Evolutionary conservation across 2,113 vertebrate genomes (phyloP).

Genomic region (Spea multiplicata): DNA sequence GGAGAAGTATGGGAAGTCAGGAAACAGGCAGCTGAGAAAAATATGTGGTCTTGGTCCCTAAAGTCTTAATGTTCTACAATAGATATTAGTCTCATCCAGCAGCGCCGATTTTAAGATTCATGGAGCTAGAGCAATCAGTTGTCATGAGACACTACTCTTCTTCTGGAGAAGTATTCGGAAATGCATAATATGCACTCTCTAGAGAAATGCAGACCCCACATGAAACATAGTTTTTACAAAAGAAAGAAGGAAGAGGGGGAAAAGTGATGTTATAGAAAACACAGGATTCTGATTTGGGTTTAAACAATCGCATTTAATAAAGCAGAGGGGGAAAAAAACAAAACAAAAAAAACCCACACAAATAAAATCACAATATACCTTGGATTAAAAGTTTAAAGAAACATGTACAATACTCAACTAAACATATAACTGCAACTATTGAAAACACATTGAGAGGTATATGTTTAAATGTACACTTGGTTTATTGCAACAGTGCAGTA

Average conservation of each 20-base stretch:
- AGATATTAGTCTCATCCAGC: not conserved
- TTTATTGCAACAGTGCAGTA: too few relatives aligned
- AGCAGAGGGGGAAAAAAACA: not conserved
- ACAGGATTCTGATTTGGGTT: not conserved
- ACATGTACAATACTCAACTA: too few relatives aligned
- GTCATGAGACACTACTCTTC: not conserved
- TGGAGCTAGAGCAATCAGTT: not conserved
- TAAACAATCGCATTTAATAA: not conserved
- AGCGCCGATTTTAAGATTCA: slow-evolving; percentile 23
- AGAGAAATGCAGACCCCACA: not conserved
- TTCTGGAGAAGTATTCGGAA: not conserved
- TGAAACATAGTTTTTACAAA: not conserved
- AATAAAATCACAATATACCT: not conserved
- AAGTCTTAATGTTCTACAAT: slow-evolving; percentile 9
- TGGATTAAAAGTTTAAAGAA: not conserved
- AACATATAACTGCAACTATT: too few relatives aligned
- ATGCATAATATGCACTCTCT: not conserved
- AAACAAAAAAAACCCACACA: not conserved
- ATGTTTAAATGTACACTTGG: too few relatives aligned
- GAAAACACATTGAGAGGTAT: too few relatives aligned
- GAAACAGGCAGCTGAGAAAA: slow-evolving; percentile 5
- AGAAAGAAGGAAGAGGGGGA: not conserved
- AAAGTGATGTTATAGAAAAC: not conserved
- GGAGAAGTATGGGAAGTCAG: not conserved
- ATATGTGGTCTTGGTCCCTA: not conserved